phyloP scores from a whole-genome alignment of 2,888 invertebrate genomes.

The Eupithecia pulchellata region DNA sequence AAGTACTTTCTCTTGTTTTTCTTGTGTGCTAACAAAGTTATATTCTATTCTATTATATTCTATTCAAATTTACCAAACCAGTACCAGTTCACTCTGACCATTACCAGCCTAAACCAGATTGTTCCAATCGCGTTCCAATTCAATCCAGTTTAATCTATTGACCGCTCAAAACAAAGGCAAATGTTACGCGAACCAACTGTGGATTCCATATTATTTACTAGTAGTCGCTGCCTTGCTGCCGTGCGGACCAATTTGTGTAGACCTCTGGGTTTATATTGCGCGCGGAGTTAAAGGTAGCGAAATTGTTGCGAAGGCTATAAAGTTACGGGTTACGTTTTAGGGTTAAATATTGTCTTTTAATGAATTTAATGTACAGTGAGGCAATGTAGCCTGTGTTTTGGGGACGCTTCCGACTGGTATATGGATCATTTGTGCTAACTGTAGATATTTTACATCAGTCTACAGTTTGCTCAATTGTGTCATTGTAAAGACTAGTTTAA shows the following conservation, averaged over 20 bases:
- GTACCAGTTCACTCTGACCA: not conserved
- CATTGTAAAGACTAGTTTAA: too few species aligned
- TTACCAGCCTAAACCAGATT: not conserved
- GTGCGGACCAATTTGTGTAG: constrained; percentile 51
- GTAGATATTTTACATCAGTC: too few species aligned
- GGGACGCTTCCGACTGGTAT: too few species aligned
- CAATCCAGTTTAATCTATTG: constrained; percentile 26
- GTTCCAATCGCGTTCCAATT: constrained; percentile 1
- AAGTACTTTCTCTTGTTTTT: too few species aligned
- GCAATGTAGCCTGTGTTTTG: too few species aligned
- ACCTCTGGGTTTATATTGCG: constrained; percentile 39
- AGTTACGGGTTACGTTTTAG: not conserved
- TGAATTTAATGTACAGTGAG: too few species aligned
- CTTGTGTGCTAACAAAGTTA: too few species aligned
- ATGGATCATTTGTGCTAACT: too few species aligned
- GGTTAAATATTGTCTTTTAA: not conserved
- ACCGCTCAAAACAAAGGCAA: constrained; percentile 16
- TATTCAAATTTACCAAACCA: too few species aligned
- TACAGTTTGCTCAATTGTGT: too few species aligned
- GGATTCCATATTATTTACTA: constrained; percentile 60
- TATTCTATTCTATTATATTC: too few species aligned
- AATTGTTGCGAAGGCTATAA: not conserved
- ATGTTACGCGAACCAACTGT: constrained; percentile 71
- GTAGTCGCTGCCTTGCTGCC: constrained; percentile 41
- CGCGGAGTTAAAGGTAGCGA: not conserved